phyloP scores from a whole-genome alignment of 2,797 vertebrate genomes.

The Sciurus carolinensis region DNA sequence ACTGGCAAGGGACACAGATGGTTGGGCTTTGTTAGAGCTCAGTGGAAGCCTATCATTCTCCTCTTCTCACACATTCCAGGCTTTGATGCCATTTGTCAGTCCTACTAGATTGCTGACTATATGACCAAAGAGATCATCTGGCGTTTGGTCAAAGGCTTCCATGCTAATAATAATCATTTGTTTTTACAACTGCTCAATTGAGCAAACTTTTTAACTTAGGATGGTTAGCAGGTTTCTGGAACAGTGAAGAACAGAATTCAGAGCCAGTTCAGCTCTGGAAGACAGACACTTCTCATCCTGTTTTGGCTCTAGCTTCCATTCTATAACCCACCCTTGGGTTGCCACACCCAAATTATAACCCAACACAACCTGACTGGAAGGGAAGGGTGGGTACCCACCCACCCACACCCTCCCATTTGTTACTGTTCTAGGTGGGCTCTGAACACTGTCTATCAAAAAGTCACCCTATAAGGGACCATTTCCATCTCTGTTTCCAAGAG shows the following conservation, averaged over 20 bases:
- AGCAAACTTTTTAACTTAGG: not conserved
- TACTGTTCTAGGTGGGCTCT: not conserved
- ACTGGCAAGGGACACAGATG: not conserved
- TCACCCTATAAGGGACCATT: not conserved
- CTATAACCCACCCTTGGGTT: not conserved
- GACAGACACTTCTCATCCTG: not conserved
- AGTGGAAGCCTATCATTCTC: not conserved
- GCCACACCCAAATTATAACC: not conserved
- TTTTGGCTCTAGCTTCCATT: not conserved
- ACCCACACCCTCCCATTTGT: not conserved
- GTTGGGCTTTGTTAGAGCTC: not conserved
- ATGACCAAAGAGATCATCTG: not conserved
- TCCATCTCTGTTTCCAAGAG: conserved; percentile 24
- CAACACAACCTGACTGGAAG: not conserved
- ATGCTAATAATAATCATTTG: not conserved
- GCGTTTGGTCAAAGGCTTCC: not conserved
- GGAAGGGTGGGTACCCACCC: not conserved
- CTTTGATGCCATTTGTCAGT: not conserved
- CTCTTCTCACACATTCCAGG: not conserved
- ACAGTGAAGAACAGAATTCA: not conserved
- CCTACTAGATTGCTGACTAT: not conserved
- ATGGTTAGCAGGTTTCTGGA: conserved; percentile 38
- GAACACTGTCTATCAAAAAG: not conserved
- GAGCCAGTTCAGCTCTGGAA: conserved; percentile 25
- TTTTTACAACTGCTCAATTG: not conserved